A percentile compares a stretch with the other conserved stretches of the same genome.
Evolutionary conservation across 2,888 invertebrate genomes (phyloP).

Genomic region (Acanthoscelides obtectus): DNA sequence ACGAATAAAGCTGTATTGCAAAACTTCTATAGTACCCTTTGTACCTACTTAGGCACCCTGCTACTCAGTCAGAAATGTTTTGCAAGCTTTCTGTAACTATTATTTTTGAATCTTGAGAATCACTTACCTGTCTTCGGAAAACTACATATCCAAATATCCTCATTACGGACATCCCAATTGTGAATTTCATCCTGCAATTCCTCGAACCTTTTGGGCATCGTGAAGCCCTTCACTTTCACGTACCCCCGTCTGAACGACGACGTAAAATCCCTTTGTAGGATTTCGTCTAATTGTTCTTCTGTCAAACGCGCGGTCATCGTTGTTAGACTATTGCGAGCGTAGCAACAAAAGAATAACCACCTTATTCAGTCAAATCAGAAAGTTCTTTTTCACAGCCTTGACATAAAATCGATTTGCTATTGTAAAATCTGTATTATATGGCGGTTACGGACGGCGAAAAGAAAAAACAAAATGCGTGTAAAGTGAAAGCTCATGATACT

Average conservation of each 20-base stretch:
- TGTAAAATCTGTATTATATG: neutral
- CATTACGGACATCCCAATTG: conserved; percentile 48
- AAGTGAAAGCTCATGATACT: too few relatives aligned
- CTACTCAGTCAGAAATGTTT: too few relatives aligned
- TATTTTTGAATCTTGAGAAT: too few relatives aligned
- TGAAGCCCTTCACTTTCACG: conserved; percentile 38
- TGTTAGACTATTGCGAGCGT: neutral
- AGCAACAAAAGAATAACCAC: neutral
- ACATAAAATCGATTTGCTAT: neutral
- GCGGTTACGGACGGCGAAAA: too few relatives aligned
- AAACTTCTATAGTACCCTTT: too few relatives aligned
- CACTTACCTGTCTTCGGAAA: conserved; percentile 56
- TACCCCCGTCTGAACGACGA: conserved; percentile 34
- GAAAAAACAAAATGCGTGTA: too few relatives aligned
- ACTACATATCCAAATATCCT: conserved; percentile 54
- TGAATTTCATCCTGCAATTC: conserved; percentile 45
- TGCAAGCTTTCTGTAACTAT: too few relatives aligned
- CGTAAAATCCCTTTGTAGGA: conserved; percentile 34
- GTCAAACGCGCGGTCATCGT: neutral
- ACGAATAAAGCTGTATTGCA: too few relatives aligned
- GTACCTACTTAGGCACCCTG: too few relatives aligned
- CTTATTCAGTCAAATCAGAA: neutral
- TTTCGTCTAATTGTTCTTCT: conserved; percentile 19
- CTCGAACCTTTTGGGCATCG: conserved; percentile 45
- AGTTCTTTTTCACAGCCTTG: neutral